Percentiles rank a stretch among this genome's conserved stretches.
Conservation (phyloP, 64 coral and sea anemone species). For the Cladopsammia gracilis region DNA sequence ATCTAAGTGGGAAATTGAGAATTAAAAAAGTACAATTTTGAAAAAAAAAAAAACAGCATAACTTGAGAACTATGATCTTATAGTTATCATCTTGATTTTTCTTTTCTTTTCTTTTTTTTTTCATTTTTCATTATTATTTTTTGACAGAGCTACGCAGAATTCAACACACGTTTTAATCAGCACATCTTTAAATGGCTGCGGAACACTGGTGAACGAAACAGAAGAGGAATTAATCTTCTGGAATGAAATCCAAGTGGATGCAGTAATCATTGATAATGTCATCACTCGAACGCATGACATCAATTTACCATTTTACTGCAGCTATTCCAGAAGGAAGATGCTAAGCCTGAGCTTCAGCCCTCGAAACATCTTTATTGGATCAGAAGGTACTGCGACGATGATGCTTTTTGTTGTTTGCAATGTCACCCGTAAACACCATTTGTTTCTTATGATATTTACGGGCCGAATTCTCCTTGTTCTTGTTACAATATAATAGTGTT, state of each 20-base stretch:
- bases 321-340: slow-evolving; percentile 35
- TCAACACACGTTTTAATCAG: slow-evolving; percentile 58
- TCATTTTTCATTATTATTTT: too few species aligned
- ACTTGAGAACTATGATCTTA: too few species aligned
- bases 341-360: not conserved
- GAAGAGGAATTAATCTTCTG: slow-evolving; percentile 41
- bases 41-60: too few species aligned
- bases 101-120: too few species aligned
- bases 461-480: too few species aligned
- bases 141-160: slow-evolving; percentile 28
- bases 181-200: slow-evolving; percentile 63
- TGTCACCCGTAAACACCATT: too few species aligned
- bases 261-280: slow-evolving; percentile 16
- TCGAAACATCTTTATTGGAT: not conserved
- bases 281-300: slow-evolving; percentile 67
- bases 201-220: slow-evolving; percentile 75
- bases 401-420: not conserved
- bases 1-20: too few species aligned
- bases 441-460: too few species aligned
- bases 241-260: slow-evolving; percentile 66
- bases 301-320: slow-evolving; percentile 72
- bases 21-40: too few species aligned
- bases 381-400: not conserved
- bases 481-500: too few species aligned
- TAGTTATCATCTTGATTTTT: not conserved